phyloP scores from a whole-genome alignment of 2,888 invertebrate genomes.

The Barypeithes pellucidus region DNA sequence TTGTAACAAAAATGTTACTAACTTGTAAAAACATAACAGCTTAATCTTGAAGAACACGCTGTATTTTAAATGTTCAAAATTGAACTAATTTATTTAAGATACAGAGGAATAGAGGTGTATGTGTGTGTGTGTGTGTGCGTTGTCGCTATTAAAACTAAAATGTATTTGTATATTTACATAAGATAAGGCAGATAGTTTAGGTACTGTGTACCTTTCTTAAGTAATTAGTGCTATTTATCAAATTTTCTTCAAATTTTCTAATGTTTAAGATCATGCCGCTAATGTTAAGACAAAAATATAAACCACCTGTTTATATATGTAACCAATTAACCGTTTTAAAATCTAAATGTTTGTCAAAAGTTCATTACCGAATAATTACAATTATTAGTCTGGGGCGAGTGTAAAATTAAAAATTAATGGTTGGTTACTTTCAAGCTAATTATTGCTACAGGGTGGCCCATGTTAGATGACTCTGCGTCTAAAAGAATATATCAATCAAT shows the following conservation, averaged over 20 bases:
- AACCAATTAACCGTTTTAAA: slow-evolving; percentile 32
- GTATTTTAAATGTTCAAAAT: slow-evolving; percentile 1
- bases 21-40: background rate
- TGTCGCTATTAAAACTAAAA: slow-evolving; percentile 29
- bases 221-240: slow-evolving; percentile 31
- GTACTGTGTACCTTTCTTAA: slow-evolving; percentile 39
- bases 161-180: slow-evolving; percentile 25
- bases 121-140: slow-evolving; percentile 15
- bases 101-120: background rate
- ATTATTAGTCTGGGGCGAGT: background rate
- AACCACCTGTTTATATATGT: slow-evolving; percentile 23
- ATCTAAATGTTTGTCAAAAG: slow-evolving; percentile 34
- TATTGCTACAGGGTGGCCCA: background rate
- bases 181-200: slow-evolving; percentile 31
- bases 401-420: background rate
- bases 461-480: too few relatives aligned
- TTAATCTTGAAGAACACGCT: background rate
- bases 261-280: slow-evolving; percentile 36
- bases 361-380: slow-evolving; percentile 26
- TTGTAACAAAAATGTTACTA: too few relatives aligned
- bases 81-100: slow-evolving; percentile 11
- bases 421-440: background rate
- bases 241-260: slow-evolving; percentile 24
- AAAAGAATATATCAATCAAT: too few relatives aligned
- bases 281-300: slow-evolving; percentile 28